Evolutionary conservation across 2,113 vertebrate genomes (phyloP).

Genomic region (Oryzias curvinotus): DNA sequence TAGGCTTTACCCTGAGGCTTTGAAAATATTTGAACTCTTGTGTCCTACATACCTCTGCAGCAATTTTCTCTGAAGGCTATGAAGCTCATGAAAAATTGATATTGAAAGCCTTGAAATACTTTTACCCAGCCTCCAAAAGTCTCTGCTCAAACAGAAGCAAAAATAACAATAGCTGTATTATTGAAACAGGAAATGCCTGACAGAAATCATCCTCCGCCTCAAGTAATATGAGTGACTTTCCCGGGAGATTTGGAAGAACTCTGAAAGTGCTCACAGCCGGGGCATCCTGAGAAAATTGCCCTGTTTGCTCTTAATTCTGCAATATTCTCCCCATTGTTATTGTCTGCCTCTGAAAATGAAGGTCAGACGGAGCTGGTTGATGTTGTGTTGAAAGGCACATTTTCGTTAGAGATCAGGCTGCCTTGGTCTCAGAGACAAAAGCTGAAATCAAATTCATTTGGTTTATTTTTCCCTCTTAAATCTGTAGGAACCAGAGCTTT

Average conservation of each 20-base stretch:
- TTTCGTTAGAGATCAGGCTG: slow-evolving; percentile 26
- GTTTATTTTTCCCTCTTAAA: slow-evolving; percentile 9
- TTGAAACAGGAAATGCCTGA: slow-evolving; percentile 60
- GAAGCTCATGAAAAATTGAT: slow-evolving; percentile 61
- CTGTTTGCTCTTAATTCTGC: slow-evolving; percentile 65
- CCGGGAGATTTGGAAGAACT: slow-evolving; percentile 48
- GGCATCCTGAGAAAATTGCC: slow-evolving; percentile 53
- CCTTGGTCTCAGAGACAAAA: slow-evolving; percentile 25
- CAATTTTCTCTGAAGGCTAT: slow-evolving; percentile 52
- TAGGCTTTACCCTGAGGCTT: slow-evolving; percentile 23
- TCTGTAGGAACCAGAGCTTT: not conserved
- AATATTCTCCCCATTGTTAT: slow-evolving; percentile 59
- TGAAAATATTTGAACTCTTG: slow-evolving; percentile 46
- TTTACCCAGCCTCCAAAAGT: slow-evolving; percentile 40
- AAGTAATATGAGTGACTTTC: slow-evolving; percentile 61
- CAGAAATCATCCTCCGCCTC: slow-evolving; percentile 56
- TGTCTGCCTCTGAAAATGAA: slow-evolving; percentile 60
- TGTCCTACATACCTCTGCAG: slow-evolving; percentile 37
- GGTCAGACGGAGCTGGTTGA: slow-evolving; percentile 68
- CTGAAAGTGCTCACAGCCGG: slow-evolving; percentile 36
- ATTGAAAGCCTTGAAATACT: slow-evolving; percentile 63
- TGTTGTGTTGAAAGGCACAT: slow-evolving; percentile 54
- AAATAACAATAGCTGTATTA: slow-evolving; percentile 61
- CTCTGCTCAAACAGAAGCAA: slow-evolving; percentile 32
- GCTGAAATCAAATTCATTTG: slow-evolving; percentile 21